phyloP scores from a whole-genome alignment of 2,888 invertebrate genomes.

The Spicauda simplicius region DNA sequence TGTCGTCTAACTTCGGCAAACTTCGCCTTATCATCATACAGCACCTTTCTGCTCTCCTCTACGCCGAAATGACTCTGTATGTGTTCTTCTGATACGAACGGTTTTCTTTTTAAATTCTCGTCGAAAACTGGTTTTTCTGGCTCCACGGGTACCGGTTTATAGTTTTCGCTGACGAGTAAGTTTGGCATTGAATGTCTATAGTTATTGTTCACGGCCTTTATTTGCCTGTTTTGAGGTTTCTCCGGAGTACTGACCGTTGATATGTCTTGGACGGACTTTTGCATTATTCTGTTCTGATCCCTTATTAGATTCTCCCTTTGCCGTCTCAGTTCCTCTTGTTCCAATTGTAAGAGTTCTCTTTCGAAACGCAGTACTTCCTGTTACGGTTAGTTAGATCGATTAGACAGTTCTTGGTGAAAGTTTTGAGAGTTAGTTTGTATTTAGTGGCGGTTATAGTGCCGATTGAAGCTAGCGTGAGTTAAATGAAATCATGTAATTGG shows the following conservation, averaged over 20 bases:
- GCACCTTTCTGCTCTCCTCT: constrained; percentile 72
- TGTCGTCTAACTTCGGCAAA: constrained; percentile 51
- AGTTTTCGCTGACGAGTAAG: constrained; percentile 67
- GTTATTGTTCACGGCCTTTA: constrained; percentile 52
- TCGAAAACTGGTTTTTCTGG: constrained; percentile 61
- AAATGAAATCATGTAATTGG: constrained; percentile 37
- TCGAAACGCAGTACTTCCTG: constrained; percentile 91
- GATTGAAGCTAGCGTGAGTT: constrained; percentile 55
- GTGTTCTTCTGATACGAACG: constrained; percentile 78
- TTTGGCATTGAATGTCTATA: constrained; percentile 83
- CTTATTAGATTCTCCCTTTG: constrained; percentile 89
- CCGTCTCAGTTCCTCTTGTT: constrained; percentile 90
- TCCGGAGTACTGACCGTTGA: constrained; percentile 66
- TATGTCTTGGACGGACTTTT: constrained; percentile 87
- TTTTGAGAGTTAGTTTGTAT: constrained; percentile 32
- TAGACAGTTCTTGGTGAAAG: constrained; percentile 15
- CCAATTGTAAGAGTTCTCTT: constrained; percentile 90
- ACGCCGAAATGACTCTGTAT: constrained; percentile 78
- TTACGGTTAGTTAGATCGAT: constrained; percentile 38
- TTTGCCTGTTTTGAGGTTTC: constrained; percentile 59
- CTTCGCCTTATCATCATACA: constrained; percentile 63
- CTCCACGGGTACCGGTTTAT: constrained; percentile 54
- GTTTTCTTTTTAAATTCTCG: constrained; percentile 69
- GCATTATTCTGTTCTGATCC: constrained; percentile 86
- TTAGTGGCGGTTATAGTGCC: constrained; percentile 41